Percentiles rank a stretch among this genome's conserved stretches.
Conservation (phyloP, 2,113 vertebrate species). For the Eptesicus fuscus region DNA sequence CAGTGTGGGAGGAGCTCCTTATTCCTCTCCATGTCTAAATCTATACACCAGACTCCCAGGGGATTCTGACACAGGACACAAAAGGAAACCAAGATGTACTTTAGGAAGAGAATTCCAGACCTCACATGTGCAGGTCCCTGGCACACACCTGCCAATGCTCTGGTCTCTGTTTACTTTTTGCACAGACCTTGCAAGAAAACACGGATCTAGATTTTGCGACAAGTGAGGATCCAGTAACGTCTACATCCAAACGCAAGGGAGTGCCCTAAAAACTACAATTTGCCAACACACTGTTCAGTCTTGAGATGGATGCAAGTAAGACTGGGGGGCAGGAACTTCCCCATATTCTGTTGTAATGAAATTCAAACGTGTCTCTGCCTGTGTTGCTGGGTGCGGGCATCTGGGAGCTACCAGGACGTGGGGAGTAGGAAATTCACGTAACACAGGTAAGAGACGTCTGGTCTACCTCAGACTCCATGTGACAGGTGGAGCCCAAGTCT, state of each 20-base stretch:
- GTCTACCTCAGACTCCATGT: neutral
- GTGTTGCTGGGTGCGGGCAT: neutral
- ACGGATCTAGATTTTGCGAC: neutral
- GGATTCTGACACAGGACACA: neutral
- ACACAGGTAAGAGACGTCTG: neutral
- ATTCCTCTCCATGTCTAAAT: neutral
- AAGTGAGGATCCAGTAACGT: neutral
- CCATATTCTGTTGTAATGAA: neutral
- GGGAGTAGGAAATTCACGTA: neutral
- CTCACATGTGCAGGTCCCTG: neutral
- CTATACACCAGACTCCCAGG: neutral
- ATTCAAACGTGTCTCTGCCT: neutral
- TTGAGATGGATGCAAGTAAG: neutral
- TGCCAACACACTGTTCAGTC: neutral
- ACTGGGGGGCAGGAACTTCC: neutral
- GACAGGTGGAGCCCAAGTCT: neutral
- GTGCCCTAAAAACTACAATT: neutral
- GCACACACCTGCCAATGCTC: neutral
- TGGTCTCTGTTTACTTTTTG: neutral
- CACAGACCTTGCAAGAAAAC: neutral
- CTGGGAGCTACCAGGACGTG: too few relatives aligned
- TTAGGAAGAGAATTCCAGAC: neutral
- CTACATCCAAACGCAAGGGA: too few relatives aligned
- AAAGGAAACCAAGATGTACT: neutral
- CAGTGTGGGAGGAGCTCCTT: neutral